These are phyloP conservation scores for Mus musculus DNA, from an alignment of 2,113 vertebrate genomes.

Conservation along the genomic window DNA sequence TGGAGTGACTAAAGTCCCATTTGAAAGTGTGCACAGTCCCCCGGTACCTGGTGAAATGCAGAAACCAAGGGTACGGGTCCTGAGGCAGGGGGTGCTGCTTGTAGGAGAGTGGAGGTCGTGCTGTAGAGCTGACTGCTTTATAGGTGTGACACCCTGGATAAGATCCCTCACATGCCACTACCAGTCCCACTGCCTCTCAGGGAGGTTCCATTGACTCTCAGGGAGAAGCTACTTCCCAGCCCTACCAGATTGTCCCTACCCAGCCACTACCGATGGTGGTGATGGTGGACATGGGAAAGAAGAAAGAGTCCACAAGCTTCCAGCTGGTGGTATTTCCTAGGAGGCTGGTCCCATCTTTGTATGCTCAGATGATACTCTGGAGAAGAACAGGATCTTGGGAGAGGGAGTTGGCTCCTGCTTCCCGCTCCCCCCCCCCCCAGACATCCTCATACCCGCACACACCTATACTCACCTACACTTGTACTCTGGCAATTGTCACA, in stretches of 20 bases:
- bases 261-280: slow-evolving; percentile 92
- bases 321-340: slow-evolving; percentile 90
- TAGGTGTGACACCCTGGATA: neutral
- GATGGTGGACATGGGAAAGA: slow-evolving; percentile 94
- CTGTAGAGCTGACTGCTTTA: accelerated
- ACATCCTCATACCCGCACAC: neutral
- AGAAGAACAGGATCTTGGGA: slow-evolving; percentile 59
- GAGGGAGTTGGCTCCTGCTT: neutral
- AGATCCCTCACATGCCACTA: no score
- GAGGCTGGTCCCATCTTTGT: slow-evolving; percentile 89
- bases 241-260: no score
- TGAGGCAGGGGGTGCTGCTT: neutral
- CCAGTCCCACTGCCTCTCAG: neutral
- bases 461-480: neutral
- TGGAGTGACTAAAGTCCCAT: neutral
- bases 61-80: neutral
- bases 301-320: slow-evolving; percentile 93
- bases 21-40: no score
- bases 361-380: slow-evolving; percentile 87
- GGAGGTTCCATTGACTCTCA: neutral
- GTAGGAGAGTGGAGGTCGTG: no score
- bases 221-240: neutral
- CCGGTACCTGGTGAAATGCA: neutral
- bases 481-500: accelerated
- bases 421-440: neutral